phyloP scores from a whole-genome alignment of 2,113 vertebrate species.

The Albula glossodonta region DNA sequence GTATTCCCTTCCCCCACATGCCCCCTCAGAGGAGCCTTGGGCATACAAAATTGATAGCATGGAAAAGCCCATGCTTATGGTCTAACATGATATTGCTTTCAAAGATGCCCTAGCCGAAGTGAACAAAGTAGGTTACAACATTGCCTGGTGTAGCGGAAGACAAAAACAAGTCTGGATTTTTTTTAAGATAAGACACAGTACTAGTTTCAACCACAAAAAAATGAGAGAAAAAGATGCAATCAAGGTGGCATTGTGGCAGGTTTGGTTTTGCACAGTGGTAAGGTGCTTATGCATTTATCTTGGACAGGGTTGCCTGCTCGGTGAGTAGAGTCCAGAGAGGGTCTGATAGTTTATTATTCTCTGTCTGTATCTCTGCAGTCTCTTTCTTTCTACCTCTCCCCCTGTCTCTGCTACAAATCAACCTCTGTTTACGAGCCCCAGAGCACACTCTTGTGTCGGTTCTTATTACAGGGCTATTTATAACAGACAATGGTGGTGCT shows the following conservation, averaged over 20 bases:
- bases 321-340: no score
- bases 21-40: slow-evolving; percentile 24
- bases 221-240: neutral
- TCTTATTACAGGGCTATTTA: slow-evolving; percentile 23
- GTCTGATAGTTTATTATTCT: slow-evolving; percentile 50
- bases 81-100: slow-evolving; percentile 48
- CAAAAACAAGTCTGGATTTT: slow-evolving; percentile 52
- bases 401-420: slow-evolving; percentile 4
- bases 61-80: slow-evolving; percentile 30
- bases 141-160: slow-evolving; percentile 60
- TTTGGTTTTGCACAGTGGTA: no score
- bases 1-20: neutral
- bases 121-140: slow-evolving; percentile 66
- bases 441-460: neutral
- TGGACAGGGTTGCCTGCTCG: no score
- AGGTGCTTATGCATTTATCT: no score
- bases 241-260: no score
- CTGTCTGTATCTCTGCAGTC: slow-evolving; percentile 19
- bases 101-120: slow-evolving; percentile 50
- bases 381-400: slow-evolving; percentile 19
- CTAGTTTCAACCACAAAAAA: neutral
- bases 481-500: neutral
- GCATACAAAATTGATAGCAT: slow-evolving; percentile 59
- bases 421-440: slow-evolving; percentile 1
- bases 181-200: neutral